Evolutionary conservation across 2,797 vertebrate genomes (phyloP).

Genomic region (Acomys russatus): DNA sequence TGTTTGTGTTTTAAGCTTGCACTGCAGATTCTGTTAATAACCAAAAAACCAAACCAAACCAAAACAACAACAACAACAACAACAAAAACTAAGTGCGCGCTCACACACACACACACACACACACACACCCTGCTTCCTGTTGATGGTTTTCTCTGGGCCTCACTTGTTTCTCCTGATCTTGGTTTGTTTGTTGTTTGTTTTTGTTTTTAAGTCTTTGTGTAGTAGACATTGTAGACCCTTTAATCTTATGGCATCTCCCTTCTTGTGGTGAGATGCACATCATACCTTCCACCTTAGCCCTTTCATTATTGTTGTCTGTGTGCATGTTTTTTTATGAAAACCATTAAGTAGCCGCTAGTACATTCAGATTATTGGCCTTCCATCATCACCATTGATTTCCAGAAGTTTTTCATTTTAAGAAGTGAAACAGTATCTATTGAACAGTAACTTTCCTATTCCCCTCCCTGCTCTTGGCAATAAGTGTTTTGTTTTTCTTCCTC

Average conservation of each 20-base stretch:
- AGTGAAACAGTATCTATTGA: not conserved
- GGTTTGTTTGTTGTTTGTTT: not conserved
- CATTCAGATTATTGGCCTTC: not conserved
- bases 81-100: not conserved
- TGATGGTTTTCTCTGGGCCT: not conserved
- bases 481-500: not conserved
- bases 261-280: not conserved
- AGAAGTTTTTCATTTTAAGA: slow-evolving; percentile 33
- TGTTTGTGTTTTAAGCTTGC: not conserved
- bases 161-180: not conserved
- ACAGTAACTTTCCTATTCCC: not conserved
- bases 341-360: not conserved
- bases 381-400: not conserved
- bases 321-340: not conserved
- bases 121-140: not conserved
- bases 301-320: not conserved
- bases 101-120: not conserved
- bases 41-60: not conserved
- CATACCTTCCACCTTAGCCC: not conserved
- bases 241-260: not conserved
- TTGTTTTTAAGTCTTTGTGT: not conserved
- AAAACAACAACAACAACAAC: not conserved
- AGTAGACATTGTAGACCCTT: not conserved
- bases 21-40: not conserved
- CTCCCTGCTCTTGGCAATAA: not conserved